Percentiles rank a stretch among this genome's conserved stretches.
phyloP scores from a whole-genome alignment of 1,140 invertebrate species.

The Phthorimaea operculella region DNA sequence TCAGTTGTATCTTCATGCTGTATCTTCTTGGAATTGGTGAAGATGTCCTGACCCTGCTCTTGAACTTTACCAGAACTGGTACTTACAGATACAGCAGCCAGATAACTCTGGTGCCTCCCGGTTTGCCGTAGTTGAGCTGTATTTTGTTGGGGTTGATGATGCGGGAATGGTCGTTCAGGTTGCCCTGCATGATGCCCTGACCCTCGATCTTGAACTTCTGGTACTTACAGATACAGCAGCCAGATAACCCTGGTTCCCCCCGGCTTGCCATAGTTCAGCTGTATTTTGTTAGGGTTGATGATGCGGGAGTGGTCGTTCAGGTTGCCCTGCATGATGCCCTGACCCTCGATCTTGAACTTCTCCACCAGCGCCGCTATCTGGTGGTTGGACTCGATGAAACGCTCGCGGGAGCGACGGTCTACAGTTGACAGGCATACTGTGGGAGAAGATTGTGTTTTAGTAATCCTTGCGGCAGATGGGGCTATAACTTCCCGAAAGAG shows the following conservation, averaged over 20 bases:
- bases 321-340: constrained; percentile 56
- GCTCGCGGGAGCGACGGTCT: constrained; percentile 85
- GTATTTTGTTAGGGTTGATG: constrained; percentile 71
- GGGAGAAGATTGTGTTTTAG: background rate
- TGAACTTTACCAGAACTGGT: no score
- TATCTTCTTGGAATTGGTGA: constrained; percentile 70
- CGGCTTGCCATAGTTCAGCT: constrained; percentile 79
- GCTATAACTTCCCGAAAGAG: background rate
- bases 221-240: constrained; percentile 80
- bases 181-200: constrained; percentile 55
- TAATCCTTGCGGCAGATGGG: background rate
- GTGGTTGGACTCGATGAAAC: constrained; percentile 92
- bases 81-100: constrained; percentile 82
- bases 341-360: constrained; percentile 85
- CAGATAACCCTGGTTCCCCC: constrained; percentile 76
- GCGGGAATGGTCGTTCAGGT: constrained; percentile 32
- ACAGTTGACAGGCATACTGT: constrained; percentile 91
- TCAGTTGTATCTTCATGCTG: no score
- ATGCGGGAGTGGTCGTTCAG: constrained; percentile 56
- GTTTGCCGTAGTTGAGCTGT: constrained; percentile 78
- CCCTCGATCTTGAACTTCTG: no score
- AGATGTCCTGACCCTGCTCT: no score
- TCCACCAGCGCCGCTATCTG: constrained; percentile 92
- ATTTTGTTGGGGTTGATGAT: constrained; percentile 71
- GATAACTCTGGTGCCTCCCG: constrained; percentile 77